Base-by-base conservation (phyloP, 2,888 invertebrate genomes). In the Heliconius erato region DNA sequence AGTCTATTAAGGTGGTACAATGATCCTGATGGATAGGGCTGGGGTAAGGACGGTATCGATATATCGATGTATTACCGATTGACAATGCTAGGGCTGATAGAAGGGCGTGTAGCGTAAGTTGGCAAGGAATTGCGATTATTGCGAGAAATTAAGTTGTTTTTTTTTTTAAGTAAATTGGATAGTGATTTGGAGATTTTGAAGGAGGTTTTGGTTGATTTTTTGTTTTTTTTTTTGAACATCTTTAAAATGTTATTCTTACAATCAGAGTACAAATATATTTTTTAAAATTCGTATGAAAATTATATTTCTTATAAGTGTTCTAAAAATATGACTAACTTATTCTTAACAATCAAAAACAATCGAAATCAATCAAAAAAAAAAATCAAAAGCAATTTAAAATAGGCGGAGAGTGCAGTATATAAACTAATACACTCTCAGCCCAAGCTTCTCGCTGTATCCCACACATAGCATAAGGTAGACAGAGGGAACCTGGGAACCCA, bases 1-100 rank as follows among this genome's bases (percentile, higher is more conserved):
- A 88, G 89, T 90, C 92, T 93, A 94, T 94, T 94, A 91, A 90
- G 88, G 89, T 88, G 83, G 88, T 85, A 91, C 91, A 92, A 93
- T 91, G 90, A 90, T 85, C 86, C 88, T 92, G 93, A 93, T 92
- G 90, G 93, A 93, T 92, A 71, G 84, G 79, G 26, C 80, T 49
- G 69, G 54, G 32, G 59, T 23, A 35, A 76, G 54, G 71, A 40
- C 69, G 69, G 76, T 59, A 76, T 63, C 79, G 82, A 74, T 79
- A 28, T 79, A 79, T 68, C 44, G 65, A 68, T 68, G 59, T 26
- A 76, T 26, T 80, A 28, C 59, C 11, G 11, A 54, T 35, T 59
- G 68, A 76, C 69, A 32, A 69, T 79, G 28, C 28, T 28, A 28
- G 28, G 14, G 67, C 67, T 67, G n/a, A 32, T 40, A 6, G 19